Evolutionary conservation across 2,888 invertebrate genomes (phyloP).

Genomic region (Ectemnius lituratus): DNA sequence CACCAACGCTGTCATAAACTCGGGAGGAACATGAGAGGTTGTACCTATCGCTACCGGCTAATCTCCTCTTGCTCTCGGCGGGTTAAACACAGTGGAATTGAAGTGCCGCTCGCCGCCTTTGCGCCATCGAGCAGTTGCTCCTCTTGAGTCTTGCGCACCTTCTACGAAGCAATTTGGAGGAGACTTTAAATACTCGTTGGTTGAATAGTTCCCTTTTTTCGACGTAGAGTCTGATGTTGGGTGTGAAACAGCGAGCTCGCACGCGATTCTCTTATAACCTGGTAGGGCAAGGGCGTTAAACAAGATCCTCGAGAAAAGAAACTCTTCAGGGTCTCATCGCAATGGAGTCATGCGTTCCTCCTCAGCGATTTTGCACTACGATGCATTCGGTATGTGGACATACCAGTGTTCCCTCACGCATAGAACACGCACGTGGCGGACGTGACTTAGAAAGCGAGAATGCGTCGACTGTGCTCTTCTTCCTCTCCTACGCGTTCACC

Average conservation of each 20-base stretch:
- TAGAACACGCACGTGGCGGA: constrained; percentile 21
- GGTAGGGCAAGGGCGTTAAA: no score
- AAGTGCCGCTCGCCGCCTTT: constrained; percentile 18
- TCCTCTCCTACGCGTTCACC: not conserved
- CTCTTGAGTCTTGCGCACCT: not conserved
- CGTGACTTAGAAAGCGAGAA: constrained; percentile 53
- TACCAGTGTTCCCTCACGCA: constrained; percentile 29
- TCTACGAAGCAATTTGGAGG: constrained; percentile 35
- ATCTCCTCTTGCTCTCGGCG: constrained; percentile 34
- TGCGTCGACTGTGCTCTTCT: constrained; percentile 20
- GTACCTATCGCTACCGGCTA: constrained; percentile 43
- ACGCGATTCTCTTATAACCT: constrained; percentile 49
- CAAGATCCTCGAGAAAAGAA: not conserved
- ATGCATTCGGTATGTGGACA: constrained; percentile 25
- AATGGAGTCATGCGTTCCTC: constrained; percentile 36
- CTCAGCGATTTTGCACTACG: constrained; percentile 21
- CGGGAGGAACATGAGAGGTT: constrained; percentile 39
- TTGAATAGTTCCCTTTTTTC: not conserved
- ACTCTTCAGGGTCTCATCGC: constrained; percentile 2
- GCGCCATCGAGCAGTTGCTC: constrained; percentile 16
- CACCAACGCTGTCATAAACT: constrained; percentile 48
- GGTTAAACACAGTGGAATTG: constrained; percentile 19
- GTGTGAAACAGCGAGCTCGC: constrained; percentile 48
- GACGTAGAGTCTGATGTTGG: no score
- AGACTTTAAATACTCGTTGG: constrained; percentile 9